Evolutionary conservation across 2,113 vertebrate genomes (phyloP).

Genomic region (Xenotilapia flavipinnis): DNA sequence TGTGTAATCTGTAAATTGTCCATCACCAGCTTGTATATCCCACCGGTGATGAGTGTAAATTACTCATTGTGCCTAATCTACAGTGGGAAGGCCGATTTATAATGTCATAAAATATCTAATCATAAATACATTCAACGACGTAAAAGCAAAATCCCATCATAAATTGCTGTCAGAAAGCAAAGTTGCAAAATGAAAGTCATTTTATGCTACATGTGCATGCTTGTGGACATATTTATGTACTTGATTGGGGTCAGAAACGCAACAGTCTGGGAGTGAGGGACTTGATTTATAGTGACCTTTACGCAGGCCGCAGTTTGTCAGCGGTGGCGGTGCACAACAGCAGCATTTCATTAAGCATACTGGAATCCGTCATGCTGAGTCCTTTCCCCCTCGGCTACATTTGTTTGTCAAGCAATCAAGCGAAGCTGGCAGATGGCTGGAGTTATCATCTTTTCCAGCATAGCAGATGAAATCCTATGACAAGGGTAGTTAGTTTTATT

Average conservation of each 20-base stretch:
- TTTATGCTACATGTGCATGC: background rate
- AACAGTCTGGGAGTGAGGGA: background rate
- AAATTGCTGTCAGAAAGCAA: background rate
- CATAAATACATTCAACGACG: background rate
- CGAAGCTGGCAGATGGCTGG: slow-evolving; percentile 24
- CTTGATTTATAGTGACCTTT: slow-evolving; percentile 69
- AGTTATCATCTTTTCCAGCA: slow-evolving; percentile 14
- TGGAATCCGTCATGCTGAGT: slow-evolving; percentile 55
- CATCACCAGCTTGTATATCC: background rate
- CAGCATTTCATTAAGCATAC: slow-evolving; percentile 57
- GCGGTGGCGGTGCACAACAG: slow-evolving; percentile 25
- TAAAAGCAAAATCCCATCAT: background rate
- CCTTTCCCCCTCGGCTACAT: slow-evolving; percentile 27
- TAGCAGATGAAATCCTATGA: background rate
- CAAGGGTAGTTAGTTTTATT: background rate
- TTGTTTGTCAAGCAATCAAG: slow-evolving; percentile 47
- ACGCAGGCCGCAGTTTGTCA: slow-evolving; percentile 42
- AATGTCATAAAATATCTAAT: background rate
- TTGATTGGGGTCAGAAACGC: slow-evolving; percentile 34
- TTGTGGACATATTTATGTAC: slow-evolving; percentile 1
- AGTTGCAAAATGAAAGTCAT: background rate
- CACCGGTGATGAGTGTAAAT: background rate
- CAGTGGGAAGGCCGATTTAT: background rate
- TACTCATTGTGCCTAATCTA: background rate
- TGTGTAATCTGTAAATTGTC: background rate